phyloP scores from a whole-genome alignment of 37 sponge, comb jelly and placozoan genomes.

The Chondrilla cf. caribensis region DNA sequence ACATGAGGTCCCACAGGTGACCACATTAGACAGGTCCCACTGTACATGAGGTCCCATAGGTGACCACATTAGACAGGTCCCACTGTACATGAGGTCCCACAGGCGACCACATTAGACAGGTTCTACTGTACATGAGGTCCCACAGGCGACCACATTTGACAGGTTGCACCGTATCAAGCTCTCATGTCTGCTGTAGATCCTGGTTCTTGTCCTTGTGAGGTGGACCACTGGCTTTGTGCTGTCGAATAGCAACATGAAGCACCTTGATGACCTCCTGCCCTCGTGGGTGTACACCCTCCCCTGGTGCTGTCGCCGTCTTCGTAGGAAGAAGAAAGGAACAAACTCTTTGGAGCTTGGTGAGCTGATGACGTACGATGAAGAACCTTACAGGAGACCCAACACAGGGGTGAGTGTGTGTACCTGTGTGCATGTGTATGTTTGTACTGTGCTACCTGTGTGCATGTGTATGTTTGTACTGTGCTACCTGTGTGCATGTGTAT shows the following conservation, averaged over 20 bases:
- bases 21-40: too few relatives aligned
- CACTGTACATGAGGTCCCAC: too few relatives aligned
- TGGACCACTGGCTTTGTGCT: constrained; percentile 55
- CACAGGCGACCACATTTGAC: too few relatives aligned
- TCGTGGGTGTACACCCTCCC: constrained; percentile 38
- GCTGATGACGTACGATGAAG: constrained; percentile 13
- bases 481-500: neutral
- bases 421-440: neutral
- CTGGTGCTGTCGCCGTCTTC: neutral
- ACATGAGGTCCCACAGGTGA: too few relatives aligned
- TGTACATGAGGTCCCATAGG: too few relatives aligned
- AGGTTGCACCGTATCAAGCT: too few relatives aligned
- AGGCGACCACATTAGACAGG: too few relatives aligned
- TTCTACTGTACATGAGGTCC: too few relatives aligned
- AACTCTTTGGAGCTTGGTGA: neutral
- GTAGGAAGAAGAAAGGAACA: neutral
- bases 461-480: neutral
- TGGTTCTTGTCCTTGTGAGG: constrained; percentile 44
- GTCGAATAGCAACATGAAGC: constrained; percentile 45
- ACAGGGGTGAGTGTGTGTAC: constrained; percentile 5
- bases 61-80: too few relatives aligned
- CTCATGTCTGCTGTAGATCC: constrained; percentile 31
- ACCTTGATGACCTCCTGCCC: constrained; percentile 73
- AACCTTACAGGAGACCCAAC: neutral
- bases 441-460: neutral